Evolutionary conservation across 2,797 vertebrate species (phyloP), one percentile per base, ranked within the genome.

Genomic region (Crenichthys baileyi): DNA sequence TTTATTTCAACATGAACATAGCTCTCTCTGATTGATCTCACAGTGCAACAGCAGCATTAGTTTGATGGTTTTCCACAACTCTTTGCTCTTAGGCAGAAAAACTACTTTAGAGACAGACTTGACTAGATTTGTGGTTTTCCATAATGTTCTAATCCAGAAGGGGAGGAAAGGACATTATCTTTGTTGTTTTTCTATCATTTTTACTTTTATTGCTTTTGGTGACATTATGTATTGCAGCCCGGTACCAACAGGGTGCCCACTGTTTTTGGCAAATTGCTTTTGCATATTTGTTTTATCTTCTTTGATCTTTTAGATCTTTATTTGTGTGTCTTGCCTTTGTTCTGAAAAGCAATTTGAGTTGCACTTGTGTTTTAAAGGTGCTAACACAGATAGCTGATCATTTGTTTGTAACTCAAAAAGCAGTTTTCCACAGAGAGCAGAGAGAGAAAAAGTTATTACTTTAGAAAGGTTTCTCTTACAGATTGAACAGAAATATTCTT

Each of bases 371-470:
- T 58, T 73, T 53, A 73, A 73, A 73, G 72, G 15, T 41, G 36
- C 24, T 53, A 58, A 58, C 4, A 73, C 31, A 61, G 1, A 20
- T 20, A 60, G 67, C 7, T 26, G 5, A 46, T 26, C 3, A 58
- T 11, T 58, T n/a, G 16, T 46, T 46, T 46, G 41, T 73, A 36
- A 39, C n/a, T 24, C 41, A 46, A 9, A 73, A 55, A 41, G 48
- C 22, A 41, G 31, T 18, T 36, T 53, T 56, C 51, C 9, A n/a
- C 31, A 56, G 31, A 5, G 2, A 22, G 51, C 18, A 46, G 11
- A 81, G 1, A 48, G 16, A 22, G 46, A 58, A 29, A 24, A 8
- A 79, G 77, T 67, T 58, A 50, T 77, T 44, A 58, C 31, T 75
- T 24, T 72, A 16, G n/a, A 60, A 39, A 68, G 46, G 18, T 26